Conservation (phyloP, 2,113 vertebrate species). For the Gracilinanus agilis region DNA sequence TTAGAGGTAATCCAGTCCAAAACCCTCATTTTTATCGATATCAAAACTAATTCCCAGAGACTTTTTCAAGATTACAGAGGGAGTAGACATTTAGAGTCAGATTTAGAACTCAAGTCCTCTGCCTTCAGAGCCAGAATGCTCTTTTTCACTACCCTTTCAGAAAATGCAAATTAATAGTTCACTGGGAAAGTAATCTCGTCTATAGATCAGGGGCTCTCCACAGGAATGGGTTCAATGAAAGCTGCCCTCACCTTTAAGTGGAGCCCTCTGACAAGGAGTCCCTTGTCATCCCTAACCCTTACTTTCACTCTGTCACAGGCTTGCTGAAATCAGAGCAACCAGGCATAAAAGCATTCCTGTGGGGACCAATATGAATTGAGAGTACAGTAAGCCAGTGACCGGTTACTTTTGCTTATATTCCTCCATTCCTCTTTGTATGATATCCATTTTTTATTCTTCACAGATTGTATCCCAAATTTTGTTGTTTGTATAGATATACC, state of each 20-base stretch:
- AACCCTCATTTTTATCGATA: not conserved
- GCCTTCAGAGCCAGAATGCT: not conserved
- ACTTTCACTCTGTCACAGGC: not conserved
- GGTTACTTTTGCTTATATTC: not conserved
- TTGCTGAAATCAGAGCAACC: not conserved
- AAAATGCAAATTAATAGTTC: not conserved
- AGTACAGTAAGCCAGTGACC: not conserved
- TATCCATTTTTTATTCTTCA: not conserved
- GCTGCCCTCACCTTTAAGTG: not conserved
- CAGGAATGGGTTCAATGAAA: too few relatives aligned
- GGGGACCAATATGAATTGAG: not conserved
- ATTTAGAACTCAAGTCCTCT: not conserved
- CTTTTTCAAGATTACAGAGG: not conserved
- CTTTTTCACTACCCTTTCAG: not conserved
- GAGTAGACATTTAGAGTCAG: not conserved
- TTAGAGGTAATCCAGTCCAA: not conserved
- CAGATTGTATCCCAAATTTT: not conserved
- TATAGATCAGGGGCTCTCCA: not conserved
- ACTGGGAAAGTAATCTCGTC: not conserved
- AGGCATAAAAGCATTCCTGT: not conserved
- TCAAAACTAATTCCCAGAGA: not conserved
- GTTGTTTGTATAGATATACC: not conserved
- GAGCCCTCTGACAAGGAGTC: not conserved
- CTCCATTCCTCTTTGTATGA: not conserved
- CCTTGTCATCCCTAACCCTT: not conserved